Evolutionary conservation across 2,113 vertebrate species (phyloP), one percentile per base, ranked within the genome.

Genomic region (Nerophis lumbriciformis): DNA sequence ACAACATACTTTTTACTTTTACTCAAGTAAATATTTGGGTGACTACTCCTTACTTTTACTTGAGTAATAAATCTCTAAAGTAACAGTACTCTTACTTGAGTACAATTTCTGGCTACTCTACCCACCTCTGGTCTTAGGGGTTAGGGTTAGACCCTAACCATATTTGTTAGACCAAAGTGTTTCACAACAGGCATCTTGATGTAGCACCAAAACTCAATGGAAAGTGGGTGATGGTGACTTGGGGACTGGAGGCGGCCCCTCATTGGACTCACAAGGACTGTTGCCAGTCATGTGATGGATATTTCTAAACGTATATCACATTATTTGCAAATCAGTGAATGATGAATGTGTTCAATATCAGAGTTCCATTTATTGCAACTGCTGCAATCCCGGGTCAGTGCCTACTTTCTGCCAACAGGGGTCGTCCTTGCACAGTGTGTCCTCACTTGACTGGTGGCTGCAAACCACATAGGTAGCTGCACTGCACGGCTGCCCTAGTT

Each of bases 341-440:
- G 84, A 88, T 88, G 74, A 76, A 88, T 85, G 86, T 66, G 66
- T 73, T 80, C 84, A 88, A 88, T 86, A 88, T 83, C 78, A 16
- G 73, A 58, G 77, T 57, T 88, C 82, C 76, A 75, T 82, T 83
- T 83, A 75, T 81, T 36, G 51, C 57, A 67, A 36, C 51, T 35
- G 65, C 55, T 53, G 21, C 61, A 38, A 11, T 3, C 21, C 50
- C 39, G 6, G 54, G 7, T 66, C 61, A 21, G 14, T 19, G 10
- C 36, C 59, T 45, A 36, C 0, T 2, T 6, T 10, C 5, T 42
- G 7, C 85, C 88, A 78, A 78, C 77, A 88, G 88, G 80, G 81
- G 88, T 80, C 78, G 61, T 50, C 80, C 53, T 90, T 83, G 85
- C 9, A 71, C 82, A 73, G 72, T 53, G 38, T 65, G 73, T 82